Conservation (phyloP, 2,113 vertebrate species). For the Raja brachyura region DNA sequence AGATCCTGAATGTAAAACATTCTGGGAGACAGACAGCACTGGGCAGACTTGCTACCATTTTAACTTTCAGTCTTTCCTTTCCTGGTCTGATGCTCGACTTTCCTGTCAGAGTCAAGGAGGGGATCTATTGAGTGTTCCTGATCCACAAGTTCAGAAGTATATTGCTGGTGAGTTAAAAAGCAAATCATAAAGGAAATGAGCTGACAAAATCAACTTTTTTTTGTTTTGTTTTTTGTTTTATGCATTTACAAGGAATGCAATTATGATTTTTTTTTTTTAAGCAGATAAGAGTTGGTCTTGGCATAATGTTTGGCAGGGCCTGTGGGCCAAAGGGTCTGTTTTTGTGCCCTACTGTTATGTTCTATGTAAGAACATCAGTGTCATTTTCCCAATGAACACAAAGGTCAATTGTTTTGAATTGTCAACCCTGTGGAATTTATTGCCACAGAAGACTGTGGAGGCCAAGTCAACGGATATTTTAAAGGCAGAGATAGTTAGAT, state of each 20-base stretch:
- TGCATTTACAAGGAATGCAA: too few relatives aligned
- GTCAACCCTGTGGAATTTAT: too few relatives aligned
- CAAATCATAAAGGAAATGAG: neutral
- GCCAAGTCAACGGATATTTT: too few relatives aligned
- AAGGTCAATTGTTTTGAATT: too few relatives aligned
- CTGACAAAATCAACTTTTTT: neutral
- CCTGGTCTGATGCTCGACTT: constrained; percentile 81
- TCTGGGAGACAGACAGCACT: constrained; percentile 59
- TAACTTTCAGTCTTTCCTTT: constrained; percentile 66
- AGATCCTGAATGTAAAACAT: constrained; percentile 73
- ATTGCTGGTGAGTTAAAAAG: constrained; percentile 56
- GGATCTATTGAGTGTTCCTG: constrained; percentile 74
- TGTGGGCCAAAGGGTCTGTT: too few relatives aligned
- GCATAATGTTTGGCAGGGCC: too few relatives aligned
- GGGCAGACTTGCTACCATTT: constrained; percentile 77
- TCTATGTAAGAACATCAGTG: neutral
- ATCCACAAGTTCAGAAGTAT: constrained; percentile 55
- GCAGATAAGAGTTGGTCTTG: too few relatives aligned
- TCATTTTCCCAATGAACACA: neutral
- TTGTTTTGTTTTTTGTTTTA: too few relatives aligned
- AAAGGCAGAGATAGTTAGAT: too few relatives aligned
- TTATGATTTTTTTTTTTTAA: too few relatives aligned
- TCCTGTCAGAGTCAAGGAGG: constrained; percentile 81
- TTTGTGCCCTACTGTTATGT: too few relatives aligned
- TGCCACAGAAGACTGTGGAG: too few relatives aligned